Evolutionary conservation across 2,888 invertebrate genomes (phyloP).

Genomic region (Oeneis ivallda): DNA sequence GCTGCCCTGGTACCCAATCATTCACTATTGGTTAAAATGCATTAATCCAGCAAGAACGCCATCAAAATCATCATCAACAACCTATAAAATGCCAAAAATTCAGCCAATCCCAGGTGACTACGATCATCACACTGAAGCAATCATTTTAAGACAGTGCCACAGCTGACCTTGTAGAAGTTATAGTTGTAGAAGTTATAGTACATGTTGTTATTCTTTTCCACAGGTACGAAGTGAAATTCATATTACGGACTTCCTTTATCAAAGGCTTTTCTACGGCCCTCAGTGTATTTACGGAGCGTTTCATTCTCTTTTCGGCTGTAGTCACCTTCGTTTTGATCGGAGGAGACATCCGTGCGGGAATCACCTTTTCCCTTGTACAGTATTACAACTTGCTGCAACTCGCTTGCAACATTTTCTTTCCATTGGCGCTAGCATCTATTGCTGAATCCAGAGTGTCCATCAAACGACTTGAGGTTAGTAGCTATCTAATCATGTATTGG

Average conservation of each 20-base stretch:
- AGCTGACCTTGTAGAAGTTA: too few relatives aligned
- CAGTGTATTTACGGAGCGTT: slow-evolving; percentile 91
- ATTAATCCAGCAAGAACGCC: too few relatives aligned
- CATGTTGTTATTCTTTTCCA: slow-evolving; percentile 34
- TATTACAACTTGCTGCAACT: slow-evolving; percentile 88
- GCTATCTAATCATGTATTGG: not conserved
- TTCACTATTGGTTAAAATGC: too few relatives aligned
- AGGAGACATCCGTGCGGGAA: slow-evolving; percentile 81
- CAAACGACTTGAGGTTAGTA: slow-evolving; percentile 81
- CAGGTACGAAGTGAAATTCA: slow-evolving; percentile 86
- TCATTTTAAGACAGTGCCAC: too few relatives aligned
- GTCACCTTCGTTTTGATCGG: slow-evolving; percentile 87
- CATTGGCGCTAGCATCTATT: slow-evolving; percentile 80
- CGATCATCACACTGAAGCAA: too few relatives aligned
- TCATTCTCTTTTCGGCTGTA: slow-evolving; percentile 90
- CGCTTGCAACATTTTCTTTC: slow-evolving; percentile 85
- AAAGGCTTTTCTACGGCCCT: slow-evolving; percentile 84
- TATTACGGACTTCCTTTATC: slow-evolving; percentile 85
- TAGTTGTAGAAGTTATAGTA: too few relatives aligned
- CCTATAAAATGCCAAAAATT: too few relatives aligned
- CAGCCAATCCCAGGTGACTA: too few relatives aligned
- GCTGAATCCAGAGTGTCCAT: slow-evolving; percentile 85
- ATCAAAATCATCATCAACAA: too few relatives aligned
- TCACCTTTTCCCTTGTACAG: slow-evolving; percentile 89
- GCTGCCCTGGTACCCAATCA: too few relatives aligned